Evolutionary conservation across 2,113 vertebrate genomes (phyloP).

Genomic region (Lamprologus ornatipinnis): DNA sequence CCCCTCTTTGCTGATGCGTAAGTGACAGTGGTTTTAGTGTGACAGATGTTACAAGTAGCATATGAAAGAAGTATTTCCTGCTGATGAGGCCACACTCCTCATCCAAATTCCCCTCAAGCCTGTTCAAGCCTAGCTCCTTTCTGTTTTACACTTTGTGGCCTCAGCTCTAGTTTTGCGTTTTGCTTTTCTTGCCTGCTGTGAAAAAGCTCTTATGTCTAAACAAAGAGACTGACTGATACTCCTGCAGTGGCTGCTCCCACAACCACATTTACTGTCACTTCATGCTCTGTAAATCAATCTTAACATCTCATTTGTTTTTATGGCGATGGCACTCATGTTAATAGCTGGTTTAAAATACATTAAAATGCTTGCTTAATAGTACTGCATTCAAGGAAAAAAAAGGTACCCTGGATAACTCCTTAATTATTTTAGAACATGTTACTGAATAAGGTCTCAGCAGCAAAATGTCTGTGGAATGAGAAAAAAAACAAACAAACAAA

Average conservation of each 20-base stretch:
- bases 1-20: neutral
- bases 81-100: neutral
- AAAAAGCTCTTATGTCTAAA: neutral
- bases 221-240: neutral
- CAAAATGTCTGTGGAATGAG: neutral
- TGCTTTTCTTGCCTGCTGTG: neutral
- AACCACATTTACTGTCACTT: neutral
- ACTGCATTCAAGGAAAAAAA: neutral
- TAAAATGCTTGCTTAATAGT: neutral
- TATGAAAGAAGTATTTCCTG: constrained; percentile 28
- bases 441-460: neutral
- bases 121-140: neutral
- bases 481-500: neutral
- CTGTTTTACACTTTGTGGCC: neutral
- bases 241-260: neutral
- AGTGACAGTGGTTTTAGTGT: neutral
- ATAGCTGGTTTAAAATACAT: neutral
- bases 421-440: neutral
- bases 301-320: neutral
- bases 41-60: constrained; percentile 8
- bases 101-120: neutral
- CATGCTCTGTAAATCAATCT: neutral
- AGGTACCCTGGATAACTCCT: neutral
- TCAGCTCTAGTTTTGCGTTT: constrained; percentile 3
- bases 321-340: neutral